Conservation (phyloP, 2,797 vertebrate genomes). For the Myotis planiceps region DNA sequence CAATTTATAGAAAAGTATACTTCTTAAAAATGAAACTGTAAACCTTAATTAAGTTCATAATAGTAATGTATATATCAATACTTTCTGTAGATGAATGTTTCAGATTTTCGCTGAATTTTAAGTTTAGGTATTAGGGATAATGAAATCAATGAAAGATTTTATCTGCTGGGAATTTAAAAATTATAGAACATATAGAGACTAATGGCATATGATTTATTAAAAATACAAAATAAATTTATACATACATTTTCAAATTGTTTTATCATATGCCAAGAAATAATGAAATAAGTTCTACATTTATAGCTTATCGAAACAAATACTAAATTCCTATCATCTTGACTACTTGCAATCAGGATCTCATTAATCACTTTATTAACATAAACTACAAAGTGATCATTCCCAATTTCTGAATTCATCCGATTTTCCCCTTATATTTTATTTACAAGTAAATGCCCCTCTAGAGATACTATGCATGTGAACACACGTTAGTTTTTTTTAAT, state of each 20-base stretch:
- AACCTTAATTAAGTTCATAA: slow-evolving; percentile 16
- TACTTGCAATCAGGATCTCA: not conserved
- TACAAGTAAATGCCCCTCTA: not conserved
- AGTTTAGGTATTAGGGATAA: not conserved
- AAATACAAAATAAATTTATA: slow-evolving; percentile 6
- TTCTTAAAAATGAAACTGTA: slow-evolving; percentile 20
- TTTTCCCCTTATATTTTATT: slow-evolving; percentile 28
- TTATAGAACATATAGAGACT: not conserved
- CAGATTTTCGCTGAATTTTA: slow-evolving; percentile 17
- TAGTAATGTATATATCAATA: not conserved
- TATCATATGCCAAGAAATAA: not conserved
- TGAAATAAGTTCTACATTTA: not conserved
- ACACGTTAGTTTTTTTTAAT: not conserved
- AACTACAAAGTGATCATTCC: not conserved
- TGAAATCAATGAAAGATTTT: slow-evolving; percentile 28
- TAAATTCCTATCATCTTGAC: slow-evolving; percentile 17
- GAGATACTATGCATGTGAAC: not conserved
- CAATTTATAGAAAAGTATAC: not conserved
- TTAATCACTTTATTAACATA: not conserved
- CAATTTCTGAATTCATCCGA: slow-evolving; percentile 3
- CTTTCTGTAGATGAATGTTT: not conserved
- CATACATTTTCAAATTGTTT: not conserved
- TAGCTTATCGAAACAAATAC: not conserved
- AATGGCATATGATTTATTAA: not conserved
- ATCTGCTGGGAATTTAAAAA: slow-evolving; percentile 35